Evolutionary conservation across 2,797 vertebrate species (phyloP).

Genomic region (Myotis myotis): DNA sequence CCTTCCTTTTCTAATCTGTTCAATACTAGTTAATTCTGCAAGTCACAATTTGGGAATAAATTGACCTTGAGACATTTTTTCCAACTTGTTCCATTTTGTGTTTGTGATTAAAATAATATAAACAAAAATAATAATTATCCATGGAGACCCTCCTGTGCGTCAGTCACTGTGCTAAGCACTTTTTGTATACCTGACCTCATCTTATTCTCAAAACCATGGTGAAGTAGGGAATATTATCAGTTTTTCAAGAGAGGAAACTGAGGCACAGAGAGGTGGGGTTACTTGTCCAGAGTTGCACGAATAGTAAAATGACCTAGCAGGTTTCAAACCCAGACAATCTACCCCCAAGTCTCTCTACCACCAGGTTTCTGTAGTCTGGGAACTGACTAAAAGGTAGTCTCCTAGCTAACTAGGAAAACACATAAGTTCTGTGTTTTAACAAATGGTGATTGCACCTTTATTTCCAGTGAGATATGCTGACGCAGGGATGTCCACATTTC

Average conservation of each 20-base stretch:
- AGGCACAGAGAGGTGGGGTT: background rate
- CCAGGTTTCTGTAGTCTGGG: no score
- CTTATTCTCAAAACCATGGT: background rate
- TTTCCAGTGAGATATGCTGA: background rate
- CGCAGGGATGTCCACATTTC: background rate
- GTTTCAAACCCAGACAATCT: background rate
- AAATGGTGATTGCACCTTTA: background rate
- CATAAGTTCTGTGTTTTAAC: background rate
- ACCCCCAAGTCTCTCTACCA: background rate
- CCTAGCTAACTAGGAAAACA: background rate
- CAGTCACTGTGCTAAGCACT: background rate
- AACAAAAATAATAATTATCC: background rate
- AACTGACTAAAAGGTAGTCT: background rate
- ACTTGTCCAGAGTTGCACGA: background rate
- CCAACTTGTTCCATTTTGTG: background rate
- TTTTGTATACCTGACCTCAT: background rate
- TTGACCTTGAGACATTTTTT: background rate
- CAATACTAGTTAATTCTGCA: background rate
- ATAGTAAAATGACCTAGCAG: background rate
- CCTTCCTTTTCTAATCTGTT: background rate
- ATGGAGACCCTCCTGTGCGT: background rate
- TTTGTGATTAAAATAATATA: background rate
- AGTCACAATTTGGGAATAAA: background rate
- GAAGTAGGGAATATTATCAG: background rate
- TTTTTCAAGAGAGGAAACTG: constrained; percentile 10